phyloP scores from a whole-genome alignment of 2,113 vertebrate genomes.

The Eidolon helvum region DNA sequence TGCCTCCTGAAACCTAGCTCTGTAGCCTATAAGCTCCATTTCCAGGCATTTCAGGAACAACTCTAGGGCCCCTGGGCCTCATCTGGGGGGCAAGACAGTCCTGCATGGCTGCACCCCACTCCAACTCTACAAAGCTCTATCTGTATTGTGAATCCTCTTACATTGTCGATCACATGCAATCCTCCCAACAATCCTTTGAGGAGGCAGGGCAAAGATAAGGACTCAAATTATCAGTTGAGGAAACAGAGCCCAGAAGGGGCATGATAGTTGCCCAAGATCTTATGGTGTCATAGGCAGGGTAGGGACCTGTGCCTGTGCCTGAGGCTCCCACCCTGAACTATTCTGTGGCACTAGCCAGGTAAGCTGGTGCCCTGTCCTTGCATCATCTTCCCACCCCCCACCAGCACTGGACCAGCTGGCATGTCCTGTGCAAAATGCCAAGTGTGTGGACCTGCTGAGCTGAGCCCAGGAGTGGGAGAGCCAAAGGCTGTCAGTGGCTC shows the following conservation, averaged over 20 bases:
- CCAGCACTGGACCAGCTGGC: background rate
- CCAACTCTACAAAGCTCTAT: background rate
- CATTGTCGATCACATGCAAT: background rate
- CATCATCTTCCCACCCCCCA: no score
- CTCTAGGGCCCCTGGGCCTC: background rate
- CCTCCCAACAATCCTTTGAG: background rate
- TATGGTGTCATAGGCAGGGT: fast-evolving
- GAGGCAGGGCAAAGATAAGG: background rate
- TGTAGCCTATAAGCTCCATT: no score
- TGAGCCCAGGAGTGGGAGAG: no score
- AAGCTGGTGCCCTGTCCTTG: background rate
- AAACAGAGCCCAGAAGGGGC: background rate
- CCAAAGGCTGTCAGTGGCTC: background rate
- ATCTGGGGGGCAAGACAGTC: no score
- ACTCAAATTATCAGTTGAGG: background rate
- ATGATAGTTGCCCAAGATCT: background rate
- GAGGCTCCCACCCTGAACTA: background rate
- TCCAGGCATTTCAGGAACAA: background rate
- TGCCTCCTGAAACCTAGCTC: background rate
- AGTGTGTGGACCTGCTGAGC: background rate
- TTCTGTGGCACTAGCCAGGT: background rate
- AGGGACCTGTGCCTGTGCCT: fast-evolving
- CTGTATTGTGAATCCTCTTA: background rate
- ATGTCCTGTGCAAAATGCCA: no score
- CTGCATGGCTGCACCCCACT: background rate